Evolutionary conservation across 64 coral and sea anemone genomes (phyloP), one percentile per base, ranked within the genome.

Genomic region (Anthopleura sola): DNA sequence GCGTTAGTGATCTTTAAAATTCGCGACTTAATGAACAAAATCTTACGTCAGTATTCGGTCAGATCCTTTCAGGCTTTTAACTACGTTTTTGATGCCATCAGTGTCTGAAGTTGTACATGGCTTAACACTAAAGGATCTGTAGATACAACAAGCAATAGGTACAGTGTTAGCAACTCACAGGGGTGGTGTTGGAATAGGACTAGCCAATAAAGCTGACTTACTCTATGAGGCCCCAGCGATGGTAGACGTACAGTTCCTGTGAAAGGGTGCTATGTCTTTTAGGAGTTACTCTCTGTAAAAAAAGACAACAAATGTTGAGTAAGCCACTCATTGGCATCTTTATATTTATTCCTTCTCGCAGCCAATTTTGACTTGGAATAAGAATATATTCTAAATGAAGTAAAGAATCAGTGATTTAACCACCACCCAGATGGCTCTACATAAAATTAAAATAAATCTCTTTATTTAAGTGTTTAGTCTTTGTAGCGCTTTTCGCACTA

Each of bases 161-260:
- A 21, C 29, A 48, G 26, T n/a, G 3, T 15, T 26, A 14, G 34
- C 71, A 71, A 21, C 6, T 71, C 71, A 51, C 19, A 44, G 9
- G 1, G 0, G 17, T 28, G 69, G 53, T 3, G 21, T 62, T 62
- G 58, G n/a, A 23, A 62, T n/a, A 26, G 21, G 58, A 62, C 5
- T 8, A 11, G 58, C 8, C 1, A 74, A 8, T 5, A 68, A 7
- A 31, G 13, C 31, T 16, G 6, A 85, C 97, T 95, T 92, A 99
- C 97, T 92, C 89, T 82, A 94, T 86, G 5, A 99, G 90, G 55
- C 97, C 97, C 93, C 93, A 99, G 88, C 93, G 85, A 49, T 99
- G 97, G 75, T 87, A 99, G 49, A 99, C 84, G 37, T 99, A 99
- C 48, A 99, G 75, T 32, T 99, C 97, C 37, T 99, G 97, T 44